phyloP scores from a whole-genome alignment of 1,140 invertebrate genomes.

The Scaptomyza montana region DNA sequence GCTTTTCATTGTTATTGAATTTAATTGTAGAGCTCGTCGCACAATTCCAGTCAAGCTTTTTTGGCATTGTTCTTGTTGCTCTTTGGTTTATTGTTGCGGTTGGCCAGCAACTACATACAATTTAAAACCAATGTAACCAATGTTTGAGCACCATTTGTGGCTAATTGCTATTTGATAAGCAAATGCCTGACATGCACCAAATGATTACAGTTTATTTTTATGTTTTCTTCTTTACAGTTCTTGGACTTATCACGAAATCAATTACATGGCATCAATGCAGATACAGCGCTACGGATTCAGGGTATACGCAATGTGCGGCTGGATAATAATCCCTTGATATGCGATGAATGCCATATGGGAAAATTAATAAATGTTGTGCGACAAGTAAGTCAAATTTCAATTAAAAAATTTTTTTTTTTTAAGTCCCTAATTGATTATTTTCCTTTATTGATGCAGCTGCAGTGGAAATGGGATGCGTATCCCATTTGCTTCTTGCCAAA shows the following conservation, averaged over 20 bases:
- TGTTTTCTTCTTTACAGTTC: slow-evolving; percentile 60
- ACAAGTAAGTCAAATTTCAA: slow-evolving; percentile 75
- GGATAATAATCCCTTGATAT: slow-evolving; percentile 87
- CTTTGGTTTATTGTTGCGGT: slow-evolving; percentile 16
- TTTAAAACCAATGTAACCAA: background rate
- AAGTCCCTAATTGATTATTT: slow-evolving; percentile 9
- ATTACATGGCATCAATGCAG: slow-evolving; percentile 85
- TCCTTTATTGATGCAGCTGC: slow-evolving; percentile 52
- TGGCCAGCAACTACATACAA: slow-evolving; percentile 4
- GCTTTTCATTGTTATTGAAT: slow-evolving; percentile 78
- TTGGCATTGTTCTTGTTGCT: slow-evolving; percentile 30
- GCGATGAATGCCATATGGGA: slow-evolving; percentile 87
- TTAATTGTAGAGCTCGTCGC: slow-evolving; percentile 57
- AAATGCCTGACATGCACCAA: background rate
- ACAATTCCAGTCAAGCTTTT: background rate
- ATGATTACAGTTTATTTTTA: background rate
- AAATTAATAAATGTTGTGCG: slow-evolving; percentile 82
- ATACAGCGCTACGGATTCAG: slow-evolving; percentile 84
- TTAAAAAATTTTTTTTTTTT: slow-evolving; percentile 66
- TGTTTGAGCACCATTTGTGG: slow-evolving; percentile 30
- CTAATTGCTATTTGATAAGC: slow-evolving; percentile 67
- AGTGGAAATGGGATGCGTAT: slow-evolving; percentile 81
- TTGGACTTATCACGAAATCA: slow-evolving; percentile 87
- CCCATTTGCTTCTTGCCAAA: slow-evolving; percentile 83
- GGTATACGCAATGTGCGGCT: slow-evolving; percentile 84